Conservation (phyloP, 2,113 vertebrate species). For the Scomber scombrus region DNA sequence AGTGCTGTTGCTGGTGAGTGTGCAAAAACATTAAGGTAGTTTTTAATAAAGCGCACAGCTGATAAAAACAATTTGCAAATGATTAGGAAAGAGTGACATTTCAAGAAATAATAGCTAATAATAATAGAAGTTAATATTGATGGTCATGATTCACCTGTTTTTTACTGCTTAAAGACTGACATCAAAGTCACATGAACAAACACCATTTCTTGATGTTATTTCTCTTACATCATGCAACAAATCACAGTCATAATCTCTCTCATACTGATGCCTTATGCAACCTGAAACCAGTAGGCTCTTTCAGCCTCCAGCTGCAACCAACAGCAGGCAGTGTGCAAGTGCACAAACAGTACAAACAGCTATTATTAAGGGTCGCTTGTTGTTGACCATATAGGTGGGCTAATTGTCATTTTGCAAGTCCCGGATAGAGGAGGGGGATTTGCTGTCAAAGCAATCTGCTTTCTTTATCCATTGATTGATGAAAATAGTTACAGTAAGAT, state of each 20-base stretch:
- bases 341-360: slow-evolving; percentile 51
- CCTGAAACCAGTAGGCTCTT: slow-evolving; percentile 44
- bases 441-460: slow-evolving; percentile 49
- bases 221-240: slow-evolving; percentile 43
- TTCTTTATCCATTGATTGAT: slow-evolving; percentile 49
- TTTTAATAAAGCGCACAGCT: slow-evolving; percentile 2
- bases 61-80: slow-evolving; percentile 47
- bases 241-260: slow-evolving; percentile 54
- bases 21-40: slow-evolving; percentile 36
- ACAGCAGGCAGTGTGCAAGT: slow-evolving; percentile 53
- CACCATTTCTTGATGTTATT: slow-evolving; percentile 21
- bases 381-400: slow-evolving; percentile 59
- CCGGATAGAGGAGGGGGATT: slow-evolving; percentile 21
- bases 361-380: slow-evolving; percentile 55
- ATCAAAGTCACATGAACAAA: slow-evolving; percentile 32
- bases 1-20: slow-evolving; percentile 32
- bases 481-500: slow-evolving; percentile 26
- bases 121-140: background rate
- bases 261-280: slow-evolving; percentile 47
- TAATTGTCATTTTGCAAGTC: slow-evolving; percentile 64
- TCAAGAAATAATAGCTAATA: background rate
- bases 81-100: slow-evolving; percentile 15
- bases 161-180: slow-evolving; percentile 25
- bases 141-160: slow-evolving; percentile 12
- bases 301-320: slow-evolving; percentile 66